Base-by-base conservation (phyloP, 2,888 invertebrate genomes). In the Chrysodeixis includens region DNA sequence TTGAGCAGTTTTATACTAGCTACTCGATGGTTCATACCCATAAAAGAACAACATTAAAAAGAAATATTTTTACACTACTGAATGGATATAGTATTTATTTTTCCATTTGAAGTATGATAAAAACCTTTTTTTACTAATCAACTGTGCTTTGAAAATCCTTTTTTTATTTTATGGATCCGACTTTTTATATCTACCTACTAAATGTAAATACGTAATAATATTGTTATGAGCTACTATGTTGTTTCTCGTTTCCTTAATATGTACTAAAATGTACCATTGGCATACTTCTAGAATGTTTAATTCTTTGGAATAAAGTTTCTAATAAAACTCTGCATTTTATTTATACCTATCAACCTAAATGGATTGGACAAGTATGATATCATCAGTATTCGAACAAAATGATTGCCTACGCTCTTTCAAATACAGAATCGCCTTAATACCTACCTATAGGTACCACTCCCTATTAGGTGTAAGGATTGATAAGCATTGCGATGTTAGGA, bases 221-320 rank as follows among this genome's bases (percentile, higher is more conserved):
- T 10, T 49, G 10, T 40, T 40, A 40, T 20, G 18, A 49, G 46
- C 20, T 49, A 40, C 18, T 49, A 46, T 52, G 16, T 35, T 40
- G 4, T 35, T 20, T 16, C 20, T 30, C 32, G 46, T 49, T 12
- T 16, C n/a, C 30, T 61, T 18, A 18, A 46, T 46, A 30, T 61
- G 12, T 58, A 35, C 55, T 40, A 51, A 52, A 52, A 51, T 1
- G 22, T 62, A 56, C 35, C 32, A 32, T n/a, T 14, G 18, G 26
- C 26, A 46, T 49, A 14, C 46, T 12, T 54, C 20, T 55, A 20
- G 35, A 20, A 40, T 12, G 35, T 14, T 22, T 55, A 55, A 56
- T 40, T 20, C 35, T 56, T 56, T 40, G 20, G 20, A 58, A 51
- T 58, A 58, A 58, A 58, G 58, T 22, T 58, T 58, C 51, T 46